Conservation (phyloP, 2,113 vertebrate species). For the Corythaixoides concolor region DNA sequence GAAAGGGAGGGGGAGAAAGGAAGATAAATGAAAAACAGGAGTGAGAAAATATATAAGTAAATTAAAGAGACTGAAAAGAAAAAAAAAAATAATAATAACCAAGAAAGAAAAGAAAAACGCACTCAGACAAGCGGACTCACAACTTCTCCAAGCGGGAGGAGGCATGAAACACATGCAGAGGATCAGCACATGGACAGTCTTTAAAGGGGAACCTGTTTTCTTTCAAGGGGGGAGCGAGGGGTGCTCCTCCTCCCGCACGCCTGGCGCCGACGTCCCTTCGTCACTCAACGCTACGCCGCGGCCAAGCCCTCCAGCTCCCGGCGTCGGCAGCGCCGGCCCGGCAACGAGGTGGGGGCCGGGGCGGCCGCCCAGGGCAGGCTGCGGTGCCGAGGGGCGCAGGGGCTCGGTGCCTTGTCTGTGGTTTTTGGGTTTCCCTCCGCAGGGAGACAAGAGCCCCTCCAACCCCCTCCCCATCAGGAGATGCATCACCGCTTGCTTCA, state of each 20-base stretch:
- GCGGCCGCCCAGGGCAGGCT: neutral
- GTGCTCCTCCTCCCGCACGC: constrained; percentile 16
- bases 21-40: constrained; percentile 77
- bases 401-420: constrained; percentile 45
- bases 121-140: constrained; percentile 88
- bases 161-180: constrained; percentile 89
- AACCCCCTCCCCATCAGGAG: neutral
- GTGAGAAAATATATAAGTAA: constrained; percentile 64
- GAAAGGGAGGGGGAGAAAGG: constrained; percentile 23
- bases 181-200: constrained; percentile 90
- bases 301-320: neutral
- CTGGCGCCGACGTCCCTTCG: neutral
- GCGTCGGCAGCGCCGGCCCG: neutral
- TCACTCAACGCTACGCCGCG: neutral
- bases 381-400: neutral
- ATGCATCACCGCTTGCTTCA: neutral
- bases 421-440: constrained; percentile 73
- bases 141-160: constrained; percentile 86
- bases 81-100: neutral
- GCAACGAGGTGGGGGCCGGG: neutral
- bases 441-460: neutral
- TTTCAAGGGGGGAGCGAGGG: constrained; percentile 43
- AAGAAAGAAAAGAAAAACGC: constrained; percentile 55
- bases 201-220: constrained; percentile 87
- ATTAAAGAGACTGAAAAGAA: constrained; percentile 63